Base-by-base conservation (phyloP, 2,888 invertebrate species). In the Charanyca ferruginea region DNA sequence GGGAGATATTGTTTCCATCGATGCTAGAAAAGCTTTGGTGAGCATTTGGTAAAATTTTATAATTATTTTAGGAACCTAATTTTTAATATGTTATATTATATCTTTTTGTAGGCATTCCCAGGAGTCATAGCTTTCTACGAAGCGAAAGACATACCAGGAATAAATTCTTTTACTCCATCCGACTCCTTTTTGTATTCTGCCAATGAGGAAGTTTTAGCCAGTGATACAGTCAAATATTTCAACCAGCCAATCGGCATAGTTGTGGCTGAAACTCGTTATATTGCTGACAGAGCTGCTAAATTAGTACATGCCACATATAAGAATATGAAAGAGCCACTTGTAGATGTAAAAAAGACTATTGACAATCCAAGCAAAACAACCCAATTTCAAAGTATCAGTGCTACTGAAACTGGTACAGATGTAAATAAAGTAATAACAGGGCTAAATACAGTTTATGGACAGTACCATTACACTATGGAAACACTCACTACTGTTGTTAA, bases 391-490 rank as follows among this genome's bases (percentile, higher is more conserved):
- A 35, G 8, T 8, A 45, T 74, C 9, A 60, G 80, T 48, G 87
- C 89, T 25, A 88, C 83, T 7, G 89, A 87, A 57, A 87, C 42
- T 64, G 93, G 93, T 2, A 84, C 73, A 4, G 89, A 96, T 69
- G 80, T 94, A 2, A 87, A 84, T 13, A 93, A 96, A 66, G 73
- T 86, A 5, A 93, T 96, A 18, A 87, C 79, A 71, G 97, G 97
- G 0, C 91, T 84, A 1, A 93, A 95, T 58, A 89, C 94, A 45
- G 88, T 95, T 66, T 96, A 96, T 22, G 86, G 94, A n/a, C 98
- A 98, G 83, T 97, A 97, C 42, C 85, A 97, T 97, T 86, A 97
- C 96, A 79, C 95, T 96, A 13, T 97, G 98, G 97, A 98, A 87
- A 96, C 96, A 0, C 96, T 97, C 54, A 94, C 93, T 1, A 96